A percentile compares a stretch with the other conserved stretches of the same genome.
phyloP scores from a whole-genome alignment of 1,140 invertebrate genomes.

The Latrodectus geometricus region DNA sequence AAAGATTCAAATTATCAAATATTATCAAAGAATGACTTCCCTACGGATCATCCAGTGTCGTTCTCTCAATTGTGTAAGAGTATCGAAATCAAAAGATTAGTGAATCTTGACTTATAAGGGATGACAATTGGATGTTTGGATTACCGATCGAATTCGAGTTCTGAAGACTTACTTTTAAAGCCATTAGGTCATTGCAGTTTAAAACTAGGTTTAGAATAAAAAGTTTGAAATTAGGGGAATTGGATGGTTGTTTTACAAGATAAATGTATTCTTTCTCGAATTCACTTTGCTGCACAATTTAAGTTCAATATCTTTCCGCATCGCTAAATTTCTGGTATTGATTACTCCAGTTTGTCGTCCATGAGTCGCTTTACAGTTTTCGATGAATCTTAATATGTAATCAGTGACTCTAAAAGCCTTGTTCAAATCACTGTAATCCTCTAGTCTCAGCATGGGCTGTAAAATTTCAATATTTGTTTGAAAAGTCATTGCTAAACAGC shows the following conservation, averaged over 20 bases:
- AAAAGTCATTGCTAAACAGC: not conserved
- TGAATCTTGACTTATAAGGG: too few species aligned
- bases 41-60: too few species aligned
- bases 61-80: too few species aligned
- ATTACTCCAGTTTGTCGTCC: not conserved
- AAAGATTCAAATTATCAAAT: too few species aligned
- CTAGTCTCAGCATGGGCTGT: not conserved
- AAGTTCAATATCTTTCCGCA: not conserved
- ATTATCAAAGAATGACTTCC: too few species aligned
- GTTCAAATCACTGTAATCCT: not conserved
- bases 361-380: not conserved
- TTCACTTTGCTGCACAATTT: not conserved
- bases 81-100: too few species aligned
- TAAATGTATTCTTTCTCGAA: conserved; percentile 6
- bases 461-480: not conserved
- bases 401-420: not conserved
- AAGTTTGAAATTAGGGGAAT: not conserved
- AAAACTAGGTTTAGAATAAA: not conserved
- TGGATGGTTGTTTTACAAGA: not conserved
- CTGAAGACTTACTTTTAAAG: not conserved
- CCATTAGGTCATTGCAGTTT: not conserved
- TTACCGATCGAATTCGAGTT: not conserved
- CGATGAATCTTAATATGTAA: not conserved
- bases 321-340: not conserved
- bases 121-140: too few species aligned